A percentile compares a stretch with the other conserved stretches of the same genome.
phyloP scores from a whole-genome alignment of 2,797 vertebrate species.

The Parambassis ranga region DNA sequence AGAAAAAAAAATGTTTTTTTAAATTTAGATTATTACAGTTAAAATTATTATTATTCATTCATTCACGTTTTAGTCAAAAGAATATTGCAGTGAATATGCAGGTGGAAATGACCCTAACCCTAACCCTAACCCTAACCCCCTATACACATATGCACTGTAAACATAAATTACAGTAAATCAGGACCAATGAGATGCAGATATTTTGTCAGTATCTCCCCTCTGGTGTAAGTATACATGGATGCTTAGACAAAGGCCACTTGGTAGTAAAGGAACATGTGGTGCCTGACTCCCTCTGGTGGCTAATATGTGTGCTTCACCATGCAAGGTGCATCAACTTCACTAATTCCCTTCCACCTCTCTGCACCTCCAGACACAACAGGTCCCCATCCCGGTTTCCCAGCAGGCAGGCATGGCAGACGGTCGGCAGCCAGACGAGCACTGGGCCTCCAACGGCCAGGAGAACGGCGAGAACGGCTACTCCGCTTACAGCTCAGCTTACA shows the following conservation, averaged over 20 bases:
- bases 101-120: no score
- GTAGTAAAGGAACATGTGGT: background rate
- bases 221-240: conserved; percentile 24
- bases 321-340: background rate
- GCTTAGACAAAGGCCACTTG: conserved; percentile 60
- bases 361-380: conserved; percentile 16
- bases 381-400: conserved; percentile 68
- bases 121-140: no score
- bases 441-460: conserved; percentile 78
- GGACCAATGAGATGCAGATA: background rate
- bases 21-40: no score
- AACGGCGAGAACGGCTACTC: conserved; percentile 74
- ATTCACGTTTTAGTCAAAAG: background rate
- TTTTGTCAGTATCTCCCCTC: background rate
- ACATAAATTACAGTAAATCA: background rate
- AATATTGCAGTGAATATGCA: background rate
- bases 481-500: conserved; percentile 76
- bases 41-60: no score
- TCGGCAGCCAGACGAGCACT: conserved; percentile 75
- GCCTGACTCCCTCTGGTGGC: conserved; percentile 55
- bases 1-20: no score
- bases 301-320: background rate
- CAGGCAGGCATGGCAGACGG: conserved; percentile 76
- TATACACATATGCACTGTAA: background rate
- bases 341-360: background rate